A percentile compares a stretch with the other conserved stretches of the same genome.
Conservation (phyloP, 2,113 vertebrate species). For the Ptilorrhoa leucosticta region DNA sequence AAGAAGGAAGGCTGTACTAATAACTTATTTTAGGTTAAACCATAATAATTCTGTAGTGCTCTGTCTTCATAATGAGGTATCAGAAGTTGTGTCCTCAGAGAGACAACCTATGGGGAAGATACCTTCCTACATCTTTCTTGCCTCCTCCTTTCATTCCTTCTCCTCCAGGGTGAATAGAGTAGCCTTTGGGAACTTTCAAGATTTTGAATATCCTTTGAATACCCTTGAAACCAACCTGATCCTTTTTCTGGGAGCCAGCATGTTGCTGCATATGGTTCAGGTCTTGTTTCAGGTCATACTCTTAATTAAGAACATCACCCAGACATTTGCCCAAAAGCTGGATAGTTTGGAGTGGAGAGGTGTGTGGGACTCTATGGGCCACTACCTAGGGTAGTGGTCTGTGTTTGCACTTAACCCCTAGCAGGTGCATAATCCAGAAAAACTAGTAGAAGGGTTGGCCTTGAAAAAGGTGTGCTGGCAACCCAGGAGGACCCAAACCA, state of each 20-base stretch:
- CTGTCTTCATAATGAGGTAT: neutral
- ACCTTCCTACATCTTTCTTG: neutral
- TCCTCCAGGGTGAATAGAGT: neutral
- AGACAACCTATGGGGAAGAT: neutral
- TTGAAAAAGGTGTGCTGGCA: neutral
- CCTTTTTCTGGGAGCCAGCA: neutral
- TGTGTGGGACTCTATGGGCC: neutral
- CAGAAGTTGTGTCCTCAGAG: neutral
- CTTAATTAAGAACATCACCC: neutral
- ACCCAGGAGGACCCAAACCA: neutral
- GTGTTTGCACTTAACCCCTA: neutral
- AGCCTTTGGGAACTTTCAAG: neutral
- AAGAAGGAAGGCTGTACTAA: neutral
- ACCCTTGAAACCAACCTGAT: neutral
- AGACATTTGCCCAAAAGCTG: neutral
- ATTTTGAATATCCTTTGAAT: neutral
- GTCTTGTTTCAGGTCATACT: neutral
- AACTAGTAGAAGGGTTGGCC: neutral
- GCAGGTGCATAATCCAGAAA: neutral
- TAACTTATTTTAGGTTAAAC: neutral
- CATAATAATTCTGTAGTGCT: neutral
- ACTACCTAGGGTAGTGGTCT: neutral
- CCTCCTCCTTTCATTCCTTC: neutral
- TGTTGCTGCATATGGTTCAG: neutral
- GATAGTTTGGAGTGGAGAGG: neutral